Evolutionary conservation across 2,888 invertebrate genomes (phyloP), one percentile per base, ranked within the genome.

Genomic region (Operophtera brumata): DNA sequence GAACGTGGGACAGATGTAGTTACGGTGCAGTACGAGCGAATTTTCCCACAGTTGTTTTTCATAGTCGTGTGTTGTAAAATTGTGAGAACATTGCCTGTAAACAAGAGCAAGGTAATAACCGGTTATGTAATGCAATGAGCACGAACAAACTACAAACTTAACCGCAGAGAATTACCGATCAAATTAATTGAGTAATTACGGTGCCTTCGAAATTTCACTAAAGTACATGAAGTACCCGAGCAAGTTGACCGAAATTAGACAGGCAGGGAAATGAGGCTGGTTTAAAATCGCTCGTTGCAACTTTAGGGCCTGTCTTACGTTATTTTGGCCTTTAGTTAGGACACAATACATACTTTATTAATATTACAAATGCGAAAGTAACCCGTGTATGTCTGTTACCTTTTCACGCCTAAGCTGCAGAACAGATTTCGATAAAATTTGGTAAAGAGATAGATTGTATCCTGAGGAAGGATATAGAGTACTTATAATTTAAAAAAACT

Each of bases 31-130:
- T 63, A 55, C 56, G 63, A 65, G 57, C 57, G 62, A 65, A 71
- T 66, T 70, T 78, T 83, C 82, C 78, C 84, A 84, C 80, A 76
- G 73, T 78, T 73, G 78, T 83, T 82, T 82, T 82, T 77, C 70
- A 75, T 68, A 67, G 64, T 56, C 60, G 64, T 67, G 69, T 76
- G 72, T 77, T 78, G 78, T 80, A 78, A 75, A 77, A 71, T 75
- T 78, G 80, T 82, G 80, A 72, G 81, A 80, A 82, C 71, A 69
- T 66, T 71, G 70, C 64, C 65, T 70, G 70, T 73, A 76, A 81
- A 80, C 77, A 80, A 80, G 78, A 78, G 78, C 78, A 73, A 73
- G 77, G 75, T 78, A 80, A 80, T 77, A 80, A 83, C 77, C 71
- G 68, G 80, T 83, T 82, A 78, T 79, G 82, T 75, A 84, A 82